Conservation (phyloP, 2,113 vertebrate species). For the Halichoerus grypus region DNA sequence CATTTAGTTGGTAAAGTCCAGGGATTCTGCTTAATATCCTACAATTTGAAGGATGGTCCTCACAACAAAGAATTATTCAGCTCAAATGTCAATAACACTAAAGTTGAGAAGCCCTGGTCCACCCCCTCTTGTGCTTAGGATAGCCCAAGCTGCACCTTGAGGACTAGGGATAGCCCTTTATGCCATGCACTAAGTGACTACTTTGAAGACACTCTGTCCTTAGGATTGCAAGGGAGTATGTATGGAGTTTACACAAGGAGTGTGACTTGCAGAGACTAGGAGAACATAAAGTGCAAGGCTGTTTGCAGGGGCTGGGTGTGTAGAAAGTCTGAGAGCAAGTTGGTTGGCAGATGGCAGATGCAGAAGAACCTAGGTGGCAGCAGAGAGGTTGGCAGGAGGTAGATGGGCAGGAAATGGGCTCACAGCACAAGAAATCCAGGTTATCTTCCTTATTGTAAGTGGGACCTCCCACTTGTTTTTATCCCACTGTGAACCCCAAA, state of each 20-base stretch:
- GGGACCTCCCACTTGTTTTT: background rate
- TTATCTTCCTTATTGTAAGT: background rate
- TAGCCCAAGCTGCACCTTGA: background rate
- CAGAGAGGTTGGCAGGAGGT: constrained; percentile 53
- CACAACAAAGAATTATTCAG: background rate
- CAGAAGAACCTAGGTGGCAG: constrained; percentile 69
- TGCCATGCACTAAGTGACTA: background rate
- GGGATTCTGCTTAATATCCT: background rate
- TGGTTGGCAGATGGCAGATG: constrained; percentile 75
- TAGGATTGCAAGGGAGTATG: background rate
- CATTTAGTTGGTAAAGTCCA: background rate
- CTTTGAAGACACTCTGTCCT: background rate
- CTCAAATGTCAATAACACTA: background rate
- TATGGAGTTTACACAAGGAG: background rate
- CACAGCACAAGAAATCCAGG: background rate
- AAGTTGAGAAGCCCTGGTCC: background rate
- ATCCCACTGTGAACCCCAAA: background rate
- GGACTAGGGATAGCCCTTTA: background rate
- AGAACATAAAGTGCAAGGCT: background rate
- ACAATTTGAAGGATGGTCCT: background rate
- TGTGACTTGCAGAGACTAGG: background rate
- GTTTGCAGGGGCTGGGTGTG: constrained; percentile 72
- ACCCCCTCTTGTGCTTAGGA: background rate
- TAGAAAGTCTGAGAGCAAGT: constrained; percentile 73
- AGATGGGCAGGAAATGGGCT: constrained; percentile 52